Evolutionary conservation across 2,888 invertebrate genomes (phyloP).

Genomic region (Rhimphoctona megacephalus): DNA sequence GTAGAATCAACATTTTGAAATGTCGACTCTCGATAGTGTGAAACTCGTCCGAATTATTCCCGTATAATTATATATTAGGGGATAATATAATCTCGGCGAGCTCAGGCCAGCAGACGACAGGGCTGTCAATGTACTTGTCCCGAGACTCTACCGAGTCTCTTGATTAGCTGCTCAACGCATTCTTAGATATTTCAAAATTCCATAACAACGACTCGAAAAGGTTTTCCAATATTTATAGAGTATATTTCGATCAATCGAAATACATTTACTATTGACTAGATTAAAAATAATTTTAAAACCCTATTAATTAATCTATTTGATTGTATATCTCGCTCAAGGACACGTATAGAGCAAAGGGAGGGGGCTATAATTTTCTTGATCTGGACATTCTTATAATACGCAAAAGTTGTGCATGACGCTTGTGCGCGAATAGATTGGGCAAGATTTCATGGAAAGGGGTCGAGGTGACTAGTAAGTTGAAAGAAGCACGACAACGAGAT

Average conservation of each 20-base stretch:
- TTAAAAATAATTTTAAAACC: neutral
- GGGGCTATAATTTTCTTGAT: slow-evolving; percentile 14
- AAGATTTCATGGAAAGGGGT: slow-evolving; percentile 78
- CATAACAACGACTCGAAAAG: neutral
- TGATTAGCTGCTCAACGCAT: neutral
- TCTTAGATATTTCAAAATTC: neutral
- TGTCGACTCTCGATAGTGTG: slow-evolving; percentile 46
- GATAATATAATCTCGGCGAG: too few relatives aligned
- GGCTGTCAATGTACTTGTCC: too few relatives aligned
- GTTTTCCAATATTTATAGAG: neutral
- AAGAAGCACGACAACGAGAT: slow-evolving; percentile 44
- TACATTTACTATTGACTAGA: neutral
- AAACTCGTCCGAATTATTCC: neutral
- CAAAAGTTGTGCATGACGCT: slow-evolving; percentile 40
- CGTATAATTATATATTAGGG: too few relatives aligned
- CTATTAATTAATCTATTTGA: neutral
- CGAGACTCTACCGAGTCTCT: too few relatives aligned
- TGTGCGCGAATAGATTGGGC: slow-evolving; percentile 69
- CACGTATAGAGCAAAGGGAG: neutral
- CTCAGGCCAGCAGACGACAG: too few relatives aligned
- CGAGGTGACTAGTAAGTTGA: slow-evolving; percentile 74
- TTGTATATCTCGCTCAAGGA: neutral
- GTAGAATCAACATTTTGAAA: slow-evolving; percentile 44
- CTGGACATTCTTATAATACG: slow-evolving; percentile 37
- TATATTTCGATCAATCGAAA: too few relatives aligned